phyloP scores from a whole-genome alignment of 2,113 vertebrate species.

The Capreolus pygargus region DNA sequence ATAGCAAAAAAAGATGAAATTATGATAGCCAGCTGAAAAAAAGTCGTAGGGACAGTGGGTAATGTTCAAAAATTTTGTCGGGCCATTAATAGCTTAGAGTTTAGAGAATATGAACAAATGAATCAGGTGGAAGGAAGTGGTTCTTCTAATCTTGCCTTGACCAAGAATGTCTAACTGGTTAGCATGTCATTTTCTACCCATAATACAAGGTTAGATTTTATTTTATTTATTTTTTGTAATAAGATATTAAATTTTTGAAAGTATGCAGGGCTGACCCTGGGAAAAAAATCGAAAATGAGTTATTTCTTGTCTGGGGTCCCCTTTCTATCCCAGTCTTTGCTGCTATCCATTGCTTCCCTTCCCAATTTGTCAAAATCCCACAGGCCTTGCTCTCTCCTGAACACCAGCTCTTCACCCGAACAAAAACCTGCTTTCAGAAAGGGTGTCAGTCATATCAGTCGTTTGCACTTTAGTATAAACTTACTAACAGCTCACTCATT shows the following conservation, averaged over 20 bases:
- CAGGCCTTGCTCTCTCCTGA: too few species aligned
- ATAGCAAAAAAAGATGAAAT: not conserved
- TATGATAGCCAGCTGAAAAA: not conserved
- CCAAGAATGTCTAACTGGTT: not conserved
- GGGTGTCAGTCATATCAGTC: not conserved
- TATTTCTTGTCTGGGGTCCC: not conserved
- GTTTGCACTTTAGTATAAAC: not conserved
- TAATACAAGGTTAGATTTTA: not conserved
- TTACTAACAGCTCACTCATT: not conserved
- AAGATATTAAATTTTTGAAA: not conserved
- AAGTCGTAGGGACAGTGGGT: not conserved
- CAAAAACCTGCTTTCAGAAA: not conserved
- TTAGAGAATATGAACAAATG: not conserved
- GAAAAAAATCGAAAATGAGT: not conserved
- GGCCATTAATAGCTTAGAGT: not conserved
- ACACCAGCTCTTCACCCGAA: not conserved
- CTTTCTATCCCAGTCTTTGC: not conserved
- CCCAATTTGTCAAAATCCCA: rapidly evolving
- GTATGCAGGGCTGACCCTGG: not conserved
- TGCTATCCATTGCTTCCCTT: rapidly evolving
- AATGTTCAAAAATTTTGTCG: not conserved
- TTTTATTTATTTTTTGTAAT: not conserved
- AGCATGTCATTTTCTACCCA: not conserved
- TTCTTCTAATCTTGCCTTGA: not conserved
- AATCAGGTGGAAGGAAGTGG: not conserved